Evolutionary conservation across 2,113 vertebrate genomes (phyloP), one percentile per base, ranked within the genome.

Genomic region (western clawed frog (Xenopus tropicalis)): DNA sequence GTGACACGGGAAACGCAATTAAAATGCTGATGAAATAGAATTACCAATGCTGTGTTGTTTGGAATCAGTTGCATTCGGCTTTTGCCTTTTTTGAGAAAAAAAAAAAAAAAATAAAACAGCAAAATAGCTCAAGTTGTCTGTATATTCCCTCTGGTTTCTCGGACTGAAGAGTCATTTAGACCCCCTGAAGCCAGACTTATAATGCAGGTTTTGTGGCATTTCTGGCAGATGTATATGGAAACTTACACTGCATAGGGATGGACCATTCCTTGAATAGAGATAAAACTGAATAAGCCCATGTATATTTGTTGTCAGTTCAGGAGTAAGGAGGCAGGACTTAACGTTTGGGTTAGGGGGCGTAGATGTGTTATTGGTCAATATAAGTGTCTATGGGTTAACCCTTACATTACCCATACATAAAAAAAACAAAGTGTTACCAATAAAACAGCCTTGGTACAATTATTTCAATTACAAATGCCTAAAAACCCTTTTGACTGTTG

Each of bases 141-240:
- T 24, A 17, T 59, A 74, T 37, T 59, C 22, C 63, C 56, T 61
- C 54, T 67, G 64, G 61, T 64, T 20, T n/a, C 21, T 43, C 22
- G 57, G 22, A 67, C 72, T 66, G 59, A 37, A 74, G 52, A 73
- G 64, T 23, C 54, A 67, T 67, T 74, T 74, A 46, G 21, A 59
- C 54, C 42, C 42, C 21, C n/a, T n/a, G 25, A 72, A 64, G 61
- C 61, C 13, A 24, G 61, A 46, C 24, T 56, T 72, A 72, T 64
- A 72, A 72, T 72, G 70, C 70, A 64, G 61, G 70, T 72, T 72
- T 64, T 72, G 61, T 65, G 46, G 12, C n/a, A 13, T 64, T 11
- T 54, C 51, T 64, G 61, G 70, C 70, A 54, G 46, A 56, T 56
- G 42, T 54, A 42, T 71, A 37, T 64, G 70, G 61, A 46, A 56